Evolutionary conservation across 2,888 invertebrate genomes (phyloP), one percentile per base, ranked within the genome.

Genomic region (Balanococcus diminutus): DNA sequence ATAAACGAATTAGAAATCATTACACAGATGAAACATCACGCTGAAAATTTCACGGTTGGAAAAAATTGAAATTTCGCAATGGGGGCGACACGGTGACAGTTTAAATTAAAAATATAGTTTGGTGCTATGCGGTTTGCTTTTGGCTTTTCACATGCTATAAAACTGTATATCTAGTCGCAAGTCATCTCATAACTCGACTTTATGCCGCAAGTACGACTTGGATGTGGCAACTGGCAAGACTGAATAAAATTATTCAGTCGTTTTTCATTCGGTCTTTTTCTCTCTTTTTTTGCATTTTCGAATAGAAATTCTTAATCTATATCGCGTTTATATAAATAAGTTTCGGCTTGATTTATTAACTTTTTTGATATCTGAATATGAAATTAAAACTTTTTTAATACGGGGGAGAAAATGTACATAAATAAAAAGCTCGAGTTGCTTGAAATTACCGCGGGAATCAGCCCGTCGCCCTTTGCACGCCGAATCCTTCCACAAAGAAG

Each of bases 341-440:
- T 72, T 72, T 72, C 72, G 72, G 72, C 72, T 72, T 72, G 72
- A 72, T 56, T 56, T 56, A 56, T 56, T 72, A 72, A 72, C 28
- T 72, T 72, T 72, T 72, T 72, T 31, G 72, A 72, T 72, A 72
- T 72, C 31, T 72, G 56, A 56, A 56, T 56, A 56, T 72, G 25
- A 72, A 72, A 72, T 72, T 72, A 72, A 72, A 72, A 72, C 72
- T 72, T 72, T 72, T 72, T 72, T 72, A 72, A 72, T 72, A 72
- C 31, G 31, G 16, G 31, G 31, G 72, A 72, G 31, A 72, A 72
- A 72, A 72, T 28, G 31, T 31, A 72, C 25, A 72, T 72, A 72
- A 72, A 72, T 72, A 72, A 72, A 72, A 72, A 72, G 22, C 56
- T 56, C 56, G 19, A 22, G 56, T 56, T 56, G 19, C 56, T 56